A percentile compares a stretch with the other conserved stretches of the same genome.
Conservation (phyloP, 2,113 vertebrate genomes). For the Bostrychus sinensis region DNA sequence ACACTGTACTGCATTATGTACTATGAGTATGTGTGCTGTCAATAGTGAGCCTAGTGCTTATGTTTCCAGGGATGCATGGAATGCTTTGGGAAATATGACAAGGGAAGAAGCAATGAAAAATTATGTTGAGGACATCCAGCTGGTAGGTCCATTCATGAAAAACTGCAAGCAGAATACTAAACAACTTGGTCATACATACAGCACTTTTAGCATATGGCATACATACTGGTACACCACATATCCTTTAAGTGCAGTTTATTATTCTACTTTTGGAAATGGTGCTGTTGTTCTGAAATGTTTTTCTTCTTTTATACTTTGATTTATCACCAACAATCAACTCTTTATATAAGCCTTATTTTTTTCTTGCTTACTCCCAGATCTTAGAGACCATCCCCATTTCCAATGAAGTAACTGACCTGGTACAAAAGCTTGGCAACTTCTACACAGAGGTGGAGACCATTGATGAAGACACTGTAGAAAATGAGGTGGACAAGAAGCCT, state of each 20-base stretch:
- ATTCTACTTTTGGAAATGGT: too few relatives aligned
- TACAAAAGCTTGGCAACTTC: slow-evolving; percentile 90
- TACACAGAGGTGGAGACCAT: slow-evolving; percentile 84
- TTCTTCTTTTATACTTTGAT: too few relatives aligned
- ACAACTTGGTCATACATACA: background rate
- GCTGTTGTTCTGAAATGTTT: too few relatives aligned
- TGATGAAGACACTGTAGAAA: slow-evolving; percentile 81
- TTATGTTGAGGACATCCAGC: slow-evolving; percentile 96
- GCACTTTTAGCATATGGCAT: too few relatives aligned
- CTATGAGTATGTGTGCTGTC: background rate
- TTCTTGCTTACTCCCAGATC: slow-evolving; percentile 78
- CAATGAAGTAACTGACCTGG: slow-evolving; percentile 90
- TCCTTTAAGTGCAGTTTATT: too few relatives aligned
- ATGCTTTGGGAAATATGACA: slow-evolving; percentile 90
- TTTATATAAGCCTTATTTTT: background rate
- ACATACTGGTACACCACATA: too few relatives aligned
- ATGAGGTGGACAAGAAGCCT: slow-evolving; percentile 74
- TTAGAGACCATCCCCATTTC: slow-evolving; percentile 94
- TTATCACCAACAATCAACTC: too few relatives aligned
- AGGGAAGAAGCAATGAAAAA: slow-evolving; percentile 95
- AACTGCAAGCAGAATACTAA: slow-evolving; percentile 24
- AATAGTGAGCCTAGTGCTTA: slow-evolving; percentile 29
- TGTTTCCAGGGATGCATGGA: slow-evolving; percentile 92
- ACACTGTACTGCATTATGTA: background rate
- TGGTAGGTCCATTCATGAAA: slow-evolving; percentile 78